phyloP scores from a whole-genome alignment of 1,140 invertebrate species.

The Brachionus plicatilis region DNA sequence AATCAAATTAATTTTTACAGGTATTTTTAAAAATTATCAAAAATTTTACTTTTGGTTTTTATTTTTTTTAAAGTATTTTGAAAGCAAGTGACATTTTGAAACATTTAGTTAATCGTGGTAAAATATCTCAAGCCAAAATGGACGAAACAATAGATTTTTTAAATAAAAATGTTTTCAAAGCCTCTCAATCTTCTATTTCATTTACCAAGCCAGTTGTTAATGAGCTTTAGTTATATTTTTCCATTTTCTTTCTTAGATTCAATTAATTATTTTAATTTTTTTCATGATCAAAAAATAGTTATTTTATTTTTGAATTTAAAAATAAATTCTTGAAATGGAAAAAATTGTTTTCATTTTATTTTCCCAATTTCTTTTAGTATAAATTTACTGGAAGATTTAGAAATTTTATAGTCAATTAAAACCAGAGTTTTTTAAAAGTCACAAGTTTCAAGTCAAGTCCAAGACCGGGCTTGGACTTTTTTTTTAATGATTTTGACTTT shows the following conservation, averaged over 20 bases:
- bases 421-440: too few relatives aligned
- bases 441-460: too few relatives aligned
- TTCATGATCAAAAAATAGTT: too few relatives aligned
- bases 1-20: slow-evolving; percentile 47
- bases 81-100: slow-evolving; percentile 37
- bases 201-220: not conserved
- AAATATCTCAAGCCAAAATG: slow-evolving; percentile 12
- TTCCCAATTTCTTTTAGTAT: not conserved
- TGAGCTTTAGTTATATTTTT: not conserved
- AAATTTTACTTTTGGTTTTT: not conserved
- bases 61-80: slow-evolving; percentile 42
- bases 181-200: not conserved
- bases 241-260: too few relatives aligned
- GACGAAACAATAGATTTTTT: slow-evolving; percentile 23
- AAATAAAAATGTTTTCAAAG: not conserved
- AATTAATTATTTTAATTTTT: too few relatives aligned
- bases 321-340: not conserved
- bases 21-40: not conserved
- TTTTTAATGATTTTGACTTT: too few relatives aligned
- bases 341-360: not conserved
- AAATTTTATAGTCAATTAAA: too few relatives aligned
- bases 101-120: not conserved
- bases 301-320: not conserved
- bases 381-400: too few relatives aligned
- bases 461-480: too few relatives aligned